Evolutionary conservation across 92 coral and sea anemone genomes (phyloP), one percentile per base, ranked within the genome.

Genomic region (Epizoanthus scotinus): DNA sequence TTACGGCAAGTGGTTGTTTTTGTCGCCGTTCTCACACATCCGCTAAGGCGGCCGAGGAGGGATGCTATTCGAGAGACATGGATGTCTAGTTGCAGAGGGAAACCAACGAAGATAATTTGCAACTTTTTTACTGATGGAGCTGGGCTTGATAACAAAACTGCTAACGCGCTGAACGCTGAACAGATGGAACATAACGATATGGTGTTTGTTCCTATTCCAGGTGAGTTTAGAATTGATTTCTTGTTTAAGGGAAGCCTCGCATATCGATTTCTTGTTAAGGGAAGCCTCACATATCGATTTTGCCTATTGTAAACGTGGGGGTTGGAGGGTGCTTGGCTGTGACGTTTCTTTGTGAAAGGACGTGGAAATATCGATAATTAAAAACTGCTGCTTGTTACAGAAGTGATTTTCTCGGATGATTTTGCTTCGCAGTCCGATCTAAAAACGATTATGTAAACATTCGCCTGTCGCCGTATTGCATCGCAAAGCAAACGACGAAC

Each of bases 51-150:
- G 75, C 89, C 70, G 21, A 68, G 99, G 67, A 80, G 99, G 70
- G 93, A 93, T 56, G 91, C 96, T 0, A 89, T 95, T 40, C 85
- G 99, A 29, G 96, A 86, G 18, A 93, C 98, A 2, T 95, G 99
- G 99, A 66, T 93, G 84, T 49, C 88, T 17, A 57, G 62, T 4
- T 95, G 98, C 68, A 70, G 71, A 56, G 78, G 57, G 56, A 91
- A 82, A 17, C 56, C 83, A 8, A 42, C 34, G 12, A 79, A 78
- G 56, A 86, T 88, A n/a, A 49, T 19, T 47, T 94, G 94, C 58
- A 70, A 75, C 6, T 94, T 94, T 54, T 94, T 94, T 55, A 92
- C 97, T 3, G 98, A 94, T 65, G 86, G 81, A 70, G 93, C 81
- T 14, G 98, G 94, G 10, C 73, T 93, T 34, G 84, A 84, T 25